Base-by-base conservation (phyloP, 2,113 vertebrate genomes). In the Pterophyllum scalare region DNA sequence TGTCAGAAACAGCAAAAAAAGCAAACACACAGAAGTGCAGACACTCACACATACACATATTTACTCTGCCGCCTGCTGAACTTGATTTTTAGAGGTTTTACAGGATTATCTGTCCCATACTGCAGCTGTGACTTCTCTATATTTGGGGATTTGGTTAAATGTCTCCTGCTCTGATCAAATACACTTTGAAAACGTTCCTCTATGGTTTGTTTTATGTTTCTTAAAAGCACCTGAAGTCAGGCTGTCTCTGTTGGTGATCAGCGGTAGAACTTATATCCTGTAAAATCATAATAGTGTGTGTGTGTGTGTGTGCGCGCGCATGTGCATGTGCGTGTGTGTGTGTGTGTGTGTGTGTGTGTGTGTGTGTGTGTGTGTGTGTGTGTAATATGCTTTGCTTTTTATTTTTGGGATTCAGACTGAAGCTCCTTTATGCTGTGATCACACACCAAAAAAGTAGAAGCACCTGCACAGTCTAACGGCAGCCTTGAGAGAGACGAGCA, bases 101-200 rank as follows among this genome's bases (percentile, higher is more conserved):
- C 80, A 80, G 87, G 83, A 88, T 80, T 61, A 85, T 86, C 74
- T 81, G 85, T 89, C 87, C 87, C 79, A 40, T 65, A 65, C 75
- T 77, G 75, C 84, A 58, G 84, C 81, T 43, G n/a, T 79, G 81
- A 77, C 82, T 76, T 49, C 84, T 87, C 87, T 85, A 77, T 83
- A 87, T 89, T 91, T 87, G 80, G 82, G 77, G 67, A 79, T 89
- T 87, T 84, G 75, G 70, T 84, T 88, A 84, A 86, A 89, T 62
- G 85, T 89, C 82, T 89, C 28, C 79, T 6, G 54, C 84, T 82
- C 80, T 89, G 85, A 91, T 91, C 87, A 89, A 59, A 86, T 6
- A 1, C 19, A 60, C 87, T 91, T 83, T 91, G 90, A 89, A 89
- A 79, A 72, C 15, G 5, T 56, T 59, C 72, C 76, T 85, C 67